Evolutionary conservation across 2,888 invertebrate genomes (phyloP).

Genomic region (Conomelus anceps): DNA sequence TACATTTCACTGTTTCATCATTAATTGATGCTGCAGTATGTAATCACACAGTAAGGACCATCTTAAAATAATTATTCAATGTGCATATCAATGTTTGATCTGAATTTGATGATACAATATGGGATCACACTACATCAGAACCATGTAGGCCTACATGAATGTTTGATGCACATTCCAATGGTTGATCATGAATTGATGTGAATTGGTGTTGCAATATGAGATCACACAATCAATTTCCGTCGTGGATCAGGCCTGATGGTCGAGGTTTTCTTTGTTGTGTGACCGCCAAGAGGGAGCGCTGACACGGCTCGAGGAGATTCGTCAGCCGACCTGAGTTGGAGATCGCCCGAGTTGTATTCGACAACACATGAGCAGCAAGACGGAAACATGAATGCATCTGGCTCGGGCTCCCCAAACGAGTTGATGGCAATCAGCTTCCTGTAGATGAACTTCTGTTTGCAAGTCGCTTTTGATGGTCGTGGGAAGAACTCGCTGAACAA

Average conservation of each 20-base stretch:
- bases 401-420: conserved; percentile 42
- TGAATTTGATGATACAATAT: too few relatives aligned
- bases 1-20: too few relatives aligned
- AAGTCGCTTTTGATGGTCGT: conserved; percentile 46
- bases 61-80: too few relatives aligned
- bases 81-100: too few relatives aligned
- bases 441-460: conserved; percentile 55
- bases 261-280: neutral
- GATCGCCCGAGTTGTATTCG: neutral
- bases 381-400: conserved; percentile 56
- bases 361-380: conserved; percentile 64
- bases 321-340: neutral
- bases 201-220: neutral
- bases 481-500: conserved; percentile 46
- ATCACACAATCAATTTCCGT: neutral
- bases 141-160: too few relatives aligned
- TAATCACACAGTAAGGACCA: too few relatives aligned
- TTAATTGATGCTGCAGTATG: too few relatives aligned
- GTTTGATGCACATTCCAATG: too few relatives aligned
- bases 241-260: neutral
- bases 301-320: neutral
- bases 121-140: too few relatives aligned
- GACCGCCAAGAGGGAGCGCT: neutral
- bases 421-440: conserved; percentile 50
- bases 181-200: too few relatives aligned